Evolutionary conservation across 2,797 vertebrate genomes (phyloP).

Genomic region (Melanogrammus aeglefinus): DNA sequence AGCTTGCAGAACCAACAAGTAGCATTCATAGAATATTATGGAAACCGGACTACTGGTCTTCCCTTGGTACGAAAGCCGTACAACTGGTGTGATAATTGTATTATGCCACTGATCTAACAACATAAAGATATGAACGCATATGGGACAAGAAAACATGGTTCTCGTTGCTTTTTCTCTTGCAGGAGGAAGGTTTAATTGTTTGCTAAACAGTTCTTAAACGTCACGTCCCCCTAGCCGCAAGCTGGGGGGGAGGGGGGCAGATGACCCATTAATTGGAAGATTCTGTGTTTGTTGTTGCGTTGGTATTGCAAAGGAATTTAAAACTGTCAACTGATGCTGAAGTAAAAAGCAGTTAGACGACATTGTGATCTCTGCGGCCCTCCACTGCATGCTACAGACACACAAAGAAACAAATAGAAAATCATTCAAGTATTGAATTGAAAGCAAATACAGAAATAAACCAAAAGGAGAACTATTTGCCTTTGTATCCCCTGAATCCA

Average conservation of each 20-base stretch:
- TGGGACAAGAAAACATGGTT: background rate
- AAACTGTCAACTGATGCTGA: background rate
- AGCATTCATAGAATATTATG: background rate
- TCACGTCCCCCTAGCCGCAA: background rate
- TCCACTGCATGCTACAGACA: background rate
- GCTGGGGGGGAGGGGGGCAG: background rate
- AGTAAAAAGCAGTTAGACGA: background rate
- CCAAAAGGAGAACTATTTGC: background rate
- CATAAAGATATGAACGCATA: background rate
- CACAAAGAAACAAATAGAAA: background rate
- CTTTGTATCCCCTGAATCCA: background rate
- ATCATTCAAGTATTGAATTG: background rate
- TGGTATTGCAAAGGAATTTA: background rate
- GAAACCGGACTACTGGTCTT: background rate
- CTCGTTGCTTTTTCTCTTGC: background rate
- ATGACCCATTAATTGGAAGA: background rate
- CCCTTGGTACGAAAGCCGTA: background rate
- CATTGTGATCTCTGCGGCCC: background rate
- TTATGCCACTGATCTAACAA: background rate
- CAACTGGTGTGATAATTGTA: background rate
- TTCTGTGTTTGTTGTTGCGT: background rate
- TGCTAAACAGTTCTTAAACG: background rate
- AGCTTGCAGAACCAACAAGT: background rate
- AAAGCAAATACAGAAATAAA: background rate
- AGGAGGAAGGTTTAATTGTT: background rate